Evolutionary conservation across 2,113 vertebrate genomes (phyloP).

Genomic region (Haemorhous mexicanus): DNA sequence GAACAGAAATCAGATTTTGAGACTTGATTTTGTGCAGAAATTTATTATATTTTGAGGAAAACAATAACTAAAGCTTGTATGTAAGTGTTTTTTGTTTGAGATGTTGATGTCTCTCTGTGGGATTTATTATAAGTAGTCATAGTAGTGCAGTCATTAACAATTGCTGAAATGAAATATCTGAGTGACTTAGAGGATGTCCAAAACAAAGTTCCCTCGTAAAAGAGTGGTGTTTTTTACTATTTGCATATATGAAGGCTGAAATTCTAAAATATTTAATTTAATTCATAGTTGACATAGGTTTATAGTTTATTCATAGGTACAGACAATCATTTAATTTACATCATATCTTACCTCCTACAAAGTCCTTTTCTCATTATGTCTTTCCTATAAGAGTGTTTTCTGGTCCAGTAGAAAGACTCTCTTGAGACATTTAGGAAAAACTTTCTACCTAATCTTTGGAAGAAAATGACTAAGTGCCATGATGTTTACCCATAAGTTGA

Average conservation of each 20-base stretch:
- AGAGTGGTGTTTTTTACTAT: not conserved
- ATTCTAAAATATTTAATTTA: not conserved
- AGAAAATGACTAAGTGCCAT: not conserved
- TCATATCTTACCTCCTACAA: not conserved
- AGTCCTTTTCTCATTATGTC: not conserved
- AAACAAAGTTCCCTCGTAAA: not conserved
- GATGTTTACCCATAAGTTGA: not conserved
- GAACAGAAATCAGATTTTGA: not conserved
- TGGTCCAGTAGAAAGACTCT: not conserved
- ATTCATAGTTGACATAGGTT: not conserved
- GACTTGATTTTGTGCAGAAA: not conserved
- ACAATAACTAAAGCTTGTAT: accelerated
- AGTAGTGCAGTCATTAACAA: not conserved
- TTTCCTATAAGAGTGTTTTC: not conserved
- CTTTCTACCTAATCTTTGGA: not conserved
- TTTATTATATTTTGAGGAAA: not conserved
- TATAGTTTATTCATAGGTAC: not conserved
- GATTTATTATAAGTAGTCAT: not conserved
- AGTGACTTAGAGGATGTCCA: not conserved
- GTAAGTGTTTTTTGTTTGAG: not conserved
- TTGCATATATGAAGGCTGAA: not conserved
- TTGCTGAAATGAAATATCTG: not conserved
- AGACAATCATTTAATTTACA: not conserved
- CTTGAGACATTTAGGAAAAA: not conserved
- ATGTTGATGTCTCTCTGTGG: not conserved